Base-by-base conservation (phyloP, 2,888 invertebrate species). In the Taenaris catops region DNA sequence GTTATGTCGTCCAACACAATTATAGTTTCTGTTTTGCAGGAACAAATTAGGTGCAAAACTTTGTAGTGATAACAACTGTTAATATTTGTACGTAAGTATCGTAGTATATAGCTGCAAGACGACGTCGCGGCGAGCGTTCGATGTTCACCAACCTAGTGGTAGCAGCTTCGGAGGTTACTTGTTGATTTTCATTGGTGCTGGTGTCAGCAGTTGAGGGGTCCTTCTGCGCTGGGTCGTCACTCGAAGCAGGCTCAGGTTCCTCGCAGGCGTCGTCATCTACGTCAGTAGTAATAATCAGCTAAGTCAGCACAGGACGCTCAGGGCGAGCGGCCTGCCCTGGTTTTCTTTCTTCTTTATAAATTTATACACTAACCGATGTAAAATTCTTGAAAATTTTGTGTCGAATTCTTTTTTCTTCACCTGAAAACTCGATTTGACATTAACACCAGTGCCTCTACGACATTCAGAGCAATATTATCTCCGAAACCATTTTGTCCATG, bases 381-480 rank as follows among this genome's bases (percentile, higher is more conserved):
- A 17, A 9, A 8, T 19, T 34, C 43, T 38, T 40, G 27, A 20
- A 23, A 10, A 10, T 29, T 27, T 24, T 28, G 11, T 34, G 33
- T 28, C 32, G 45, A 58, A 56, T 57, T 32, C 32, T 29, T 34
- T 27, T 24, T 34, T 71, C 64, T 72, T 73, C 67, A 86, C 86
- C 86, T 86, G 86, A 84, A 86, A 86, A 84, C 86, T 86, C 69
- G 86, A 86, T 83, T 78, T 65, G 66, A 78, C 66, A 84, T 86
- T 86, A 86, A 73, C 79, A 83, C 75, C 73, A 65, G 63, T 63
- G 63, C 68, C 69, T 67, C 67, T 60, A 61, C 50, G 49, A 51
- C 41, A 48, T 57, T 65, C 64, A 64, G 55, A 64, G 63, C 51
- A 53, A 58, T 52, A 58, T 57, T 61, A 58, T 49, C 55, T 60